Evolutionary conservation across 2,888 invertebrate species (phyloP).

Genomic region (Zygothrica quintamaculata): DNA sequence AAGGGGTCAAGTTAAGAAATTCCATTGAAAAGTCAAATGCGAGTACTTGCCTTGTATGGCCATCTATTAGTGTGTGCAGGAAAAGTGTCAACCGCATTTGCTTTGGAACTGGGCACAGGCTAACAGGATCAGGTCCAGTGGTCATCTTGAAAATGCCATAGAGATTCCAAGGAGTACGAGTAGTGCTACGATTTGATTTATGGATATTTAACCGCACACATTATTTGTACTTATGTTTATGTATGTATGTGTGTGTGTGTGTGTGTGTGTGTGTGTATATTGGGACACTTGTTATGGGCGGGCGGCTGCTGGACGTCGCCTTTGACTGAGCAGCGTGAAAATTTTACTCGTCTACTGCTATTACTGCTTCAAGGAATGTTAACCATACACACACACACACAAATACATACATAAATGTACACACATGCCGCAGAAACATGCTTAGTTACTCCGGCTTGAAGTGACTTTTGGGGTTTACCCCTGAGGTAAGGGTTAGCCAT

Average conservation of each 20-base stretch:
- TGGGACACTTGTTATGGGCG: slow-evolving; percentile 61
- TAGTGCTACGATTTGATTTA: slow-evolving; percentile 82
- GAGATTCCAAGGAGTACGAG: slow-evolving; percentile 19
- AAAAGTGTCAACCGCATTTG: slow-evolving; percentile 81
- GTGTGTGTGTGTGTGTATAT: slow-evolving; percentile 26
- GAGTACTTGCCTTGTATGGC: slow-evolving; percentile 32
- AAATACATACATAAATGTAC: slow-evolving; percentile 26
- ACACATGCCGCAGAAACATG: slow-evolving; percentile 58
- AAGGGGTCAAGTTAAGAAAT: slow-evolving; percentile 77
- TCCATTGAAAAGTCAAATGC: slow-evolving; percentile 55
- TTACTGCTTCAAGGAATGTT: slow-evolving; percentile 62
- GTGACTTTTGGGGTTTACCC: slow-evolving; percentile 57
- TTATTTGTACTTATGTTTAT: slow-evolving; percentile 59
- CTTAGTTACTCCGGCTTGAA: slow-evolving; percentile 57
- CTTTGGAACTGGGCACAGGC: slow-evolving; percentile 40
- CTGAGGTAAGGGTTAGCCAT: slow-evolving; percentile 39
- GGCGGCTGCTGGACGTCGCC: slow-evolving; percentile 64
- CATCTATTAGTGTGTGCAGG: slow-evolving; percentile 74
- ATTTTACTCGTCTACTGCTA: slow-evolving; percentile 41
- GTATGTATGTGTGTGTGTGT: slow-evolving; percentile 13
- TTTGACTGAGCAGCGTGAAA: slow-evolving; percentile 57
- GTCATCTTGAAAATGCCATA: slow-evolving; percentile 75
- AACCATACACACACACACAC: slow-evolving; percentile 24
- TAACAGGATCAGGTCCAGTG: slow-evolving; percentile 46
- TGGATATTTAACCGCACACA: slow-evolving; percentile 84